Evolutionary conservation across 2,888 invertebrate genomes (phyloP).

Genomic region (Scelioninae gen. 1): DNA sequence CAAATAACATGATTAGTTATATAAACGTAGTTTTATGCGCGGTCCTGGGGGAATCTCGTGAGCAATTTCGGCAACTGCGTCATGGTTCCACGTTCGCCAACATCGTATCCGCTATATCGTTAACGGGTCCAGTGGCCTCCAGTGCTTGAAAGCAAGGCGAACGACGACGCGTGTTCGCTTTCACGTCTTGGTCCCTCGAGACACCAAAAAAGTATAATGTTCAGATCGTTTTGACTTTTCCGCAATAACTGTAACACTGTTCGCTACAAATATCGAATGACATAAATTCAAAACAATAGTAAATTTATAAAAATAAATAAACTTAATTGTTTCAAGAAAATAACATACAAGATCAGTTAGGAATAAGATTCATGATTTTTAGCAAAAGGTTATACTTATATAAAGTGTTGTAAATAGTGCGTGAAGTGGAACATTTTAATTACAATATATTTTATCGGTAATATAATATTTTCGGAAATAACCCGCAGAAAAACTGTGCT

Average conservation of each 20-base stretch:
- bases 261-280: too few species aligned
- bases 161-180: constrained; percentile 59
- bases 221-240: constrained; percentile 23
- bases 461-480: neutral
- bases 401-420: neutral
- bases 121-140: constrained; percentile 70
- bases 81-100: constrained; percentile 72
- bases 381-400: neutral
- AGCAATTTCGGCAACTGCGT: constrained; percentile 80
- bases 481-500: neutral
- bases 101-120: constrained; percentile 68
- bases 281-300: too few species aligned
- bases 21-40: constrained; percentile 40
- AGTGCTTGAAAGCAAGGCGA: constrained; percentile 66
- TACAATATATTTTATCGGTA: constrained; percentile 1
- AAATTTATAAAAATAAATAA: too few species aligned
- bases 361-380: too few species aligned
- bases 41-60: constrained; percentile 62
- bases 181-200: constrained; percentile 45
- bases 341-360: too few species aligned
- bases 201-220: too few species aligned
- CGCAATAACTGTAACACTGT: too few species aligned
- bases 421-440: neutral
- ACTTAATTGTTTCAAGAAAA: too few species aligned
- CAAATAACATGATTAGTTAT: constrained; percentile 49